A percentile compares a stretch with the other conserved stretches of the same genome.
Conservation (phyloP, 1,140 invertebrate genomes). For the Ceratina australensis region DNA sequence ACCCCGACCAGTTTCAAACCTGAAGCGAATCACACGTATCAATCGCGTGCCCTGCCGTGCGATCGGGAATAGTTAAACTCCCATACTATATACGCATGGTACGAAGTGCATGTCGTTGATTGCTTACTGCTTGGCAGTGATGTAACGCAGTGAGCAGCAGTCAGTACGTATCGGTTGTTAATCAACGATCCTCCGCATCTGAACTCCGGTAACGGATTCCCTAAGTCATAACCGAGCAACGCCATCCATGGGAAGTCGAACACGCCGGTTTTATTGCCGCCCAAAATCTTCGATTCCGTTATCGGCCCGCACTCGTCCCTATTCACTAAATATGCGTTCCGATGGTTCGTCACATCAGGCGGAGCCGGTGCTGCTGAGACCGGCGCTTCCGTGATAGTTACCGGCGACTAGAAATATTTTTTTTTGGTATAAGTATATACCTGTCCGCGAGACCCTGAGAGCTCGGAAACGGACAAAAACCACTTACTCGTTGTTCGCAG, state of each 20-base stretch:
- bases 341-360: conserved; percentile 79
- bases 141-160: conserved; percentile 85
- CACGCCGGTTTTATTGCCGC: conserved; percentile 81
- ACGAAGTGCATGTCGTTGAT: neutral
- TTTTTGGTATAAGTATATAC: no score
- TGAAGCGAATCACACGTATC: conserved; percentile 56
- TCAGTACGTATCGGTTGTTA: conserved; percentile 83
- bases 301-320: conserved; percentile 73
- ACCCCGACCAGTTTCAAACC: conserved; percentile 73
- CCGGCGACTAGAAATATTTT: no score
- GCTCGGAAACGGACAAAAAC: no score
- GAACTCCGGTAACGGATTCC: conserved; percentile 76
- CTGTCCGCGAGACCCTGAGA: no score
- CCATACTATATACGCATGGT: neutral
- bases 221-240: conserved; percentile 79
- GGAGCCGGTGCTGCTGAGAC: conserved; percentile 39
- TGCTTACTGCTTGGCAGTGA: conserved; percentile 68
- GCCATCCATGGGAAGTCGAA: conserved; percentile 86
- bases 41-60: no score
- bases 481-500: conserved; percentile 68
- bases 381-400: neutral
- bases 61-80: no score
- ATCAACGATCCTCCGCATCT: conserved; percentile 85
- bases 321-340: conserved; percentile 79
- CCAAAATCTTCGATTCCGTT: conserved; percentile 77